Evolutionary conservation across 2,888 invertebrate genomes (phyloP), one percentile per base, ranked within the genome.

Genomic region (Heliconius charithonia): DNA sequence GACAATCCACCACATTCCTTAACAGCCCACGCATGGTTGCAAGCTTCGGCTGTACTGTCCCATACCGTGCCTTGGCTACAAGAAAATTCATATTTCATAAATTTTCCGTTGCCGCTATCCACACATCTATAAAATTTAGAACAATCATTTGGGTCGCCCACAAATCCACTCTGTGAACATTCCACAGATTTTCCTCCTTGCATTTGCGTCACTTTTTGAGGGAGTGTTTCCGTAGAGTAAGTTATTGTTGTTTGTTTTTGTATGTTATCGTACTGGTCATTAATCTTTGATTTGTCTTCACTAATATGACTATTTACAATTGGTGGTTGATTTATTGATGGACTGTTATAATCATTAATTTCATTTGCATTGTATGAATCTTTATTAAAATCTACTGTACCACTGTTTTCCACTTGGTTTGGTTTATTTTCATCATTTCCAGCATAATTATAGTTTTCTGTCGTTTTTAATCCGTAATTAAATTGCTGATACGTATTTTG

Each of bases 121-220:
- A 97, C 96, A 85, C 97, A 97, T 82, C 97, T 93, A 83, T 96
- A 96, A 89, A 97, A 97, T 85, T 96, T 97, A 79, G 92, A 95
- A 83, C 97, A 97, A 84, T 97, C 94, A 32, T 91, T 85, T 79
- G 84, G 73, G 75, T 85, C 90, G 86, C 96, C 95, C 85, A 96
- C 95, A 85, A 96, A 97, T 19, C 97, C 97, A 86, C 96, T 96
- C 80, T 86, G 85, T 75, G 79, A 85, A 62, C 92, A 92, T 79
- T 83, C 67, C 76, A 82, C 85, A 45, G 79, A 63, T 74, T 29
- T 62, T 16, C n/a, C 71, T 37, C 16, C 59, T 59, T 29, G 45
- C 27, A 32, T 62, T 13, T n/a, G 69, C 9, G 65, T 51, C 59
- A n/a, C 63, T 32, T 77, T 76, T 65, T 71, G 22, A 51, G 29